Base-by-base conservation (phyloP, 1,140 invertebrate species). In the Agrilus planipennis region DNA sequence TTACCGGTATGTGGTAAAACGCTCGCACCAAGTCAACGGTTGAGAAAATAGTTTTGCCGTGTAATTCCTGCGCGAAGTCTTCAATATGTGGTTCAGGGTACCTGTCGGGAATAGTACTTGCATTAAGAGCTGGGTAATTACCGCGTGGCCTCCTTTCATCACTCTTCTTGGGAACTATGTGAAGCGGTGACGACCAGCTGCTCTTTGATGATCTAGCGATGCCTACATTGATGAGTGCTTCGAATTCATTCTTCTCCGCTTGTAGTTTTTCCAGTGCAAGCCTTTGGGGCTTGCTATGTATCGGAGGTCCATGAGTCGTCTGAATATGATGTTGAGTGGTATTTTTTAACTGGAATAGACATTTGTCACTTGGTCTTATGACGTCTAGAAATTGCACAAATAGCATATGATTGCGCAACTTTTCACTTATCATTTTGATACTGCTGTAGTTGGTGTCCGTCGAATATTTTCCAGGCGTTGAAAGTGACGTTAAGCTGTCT, bases 21-120 rank as follows among this genome's bases (percentile, higher is more conserved):
- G 71, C 71, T 3, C 52, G 47, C 0, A 49, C 40, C 2, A 73
- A 35, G 54, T 75, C 69, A 0, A 75, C 41, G 2, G 51, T 52
- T 2, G 57, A 57, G 44, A 73, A 73, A 19, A 60, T 54, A 7
- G 40, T 53, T 4, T 51, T 49, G 0, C 60, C 63, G 0, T 41
- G 16, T 1, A 73, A 41, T 2, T 27, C 38, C 17, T 44, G 39
- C 1, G 49, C 36, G 15, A 58, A 56, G 43, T 65, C 60, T 16
- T 53, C 38, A 1, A 57, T 36, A 16, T 55, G 47, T 3, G 46
- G 45, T 0, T 54, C 27, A 71, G 62, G 63, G 41, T 66, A 69
- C 0, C 49, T 23, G 39, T 71, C 65, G 0, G 59, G 53, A 14
- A 55, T 49, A 4, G 64, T 71, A 1, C 54, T 29, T 2, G 48